phyloP scores from a whole-genome alignment of 53 echinoderm and acorn worm genomes.

The Mesocentrotus franciscanus region DNA sequence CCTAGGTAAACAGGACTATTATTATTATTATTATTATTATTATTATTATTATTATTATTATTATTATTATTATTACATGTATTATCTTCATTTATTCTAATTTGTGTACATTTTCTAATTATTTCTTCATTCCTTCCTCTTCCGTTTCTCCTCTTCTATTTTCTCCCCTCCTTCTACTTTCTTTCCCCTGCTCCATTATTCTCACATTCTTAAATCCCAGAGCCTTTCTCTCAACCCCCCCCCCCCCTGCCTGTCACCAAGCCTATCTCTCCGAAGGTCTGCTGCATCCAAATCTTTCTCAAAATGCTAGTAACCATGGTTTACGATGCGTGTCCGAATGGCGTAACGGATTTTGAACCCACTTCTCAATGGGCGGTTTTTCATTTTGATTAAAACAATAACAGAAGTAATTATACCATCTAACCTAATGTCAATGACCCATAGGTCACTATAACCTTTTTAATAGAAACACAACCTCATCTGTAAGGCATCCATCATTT shows the following conservation, averaged over 20 bases:
- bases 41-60: no score
- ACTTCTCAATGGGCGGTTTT: neutral
- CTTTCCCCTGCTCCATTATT: neutral
- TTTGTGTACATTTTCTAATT: neutral
- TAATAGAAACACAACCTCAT: neutral
- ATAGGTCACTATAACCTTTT: slow-evolving; percentile 1
- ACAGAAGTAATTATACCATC: neutral
- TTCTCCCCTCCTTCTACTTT: neutral
- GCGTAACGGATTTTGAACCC: slow-evolving; percentile 26
- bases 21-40: no score
- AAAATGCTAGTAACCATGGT: neutral
- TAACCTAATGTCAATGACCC: slow-evolving; percentile 4
- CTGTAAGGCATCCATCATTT: neutral
- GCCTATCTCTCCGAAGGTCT: neutral
- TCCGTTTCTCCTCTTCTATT: no score
- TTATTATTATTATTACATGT: no score
- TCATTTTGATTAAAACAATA: neutral
- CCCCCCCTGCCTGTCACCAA: neutral
- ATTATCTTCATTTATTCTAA: no score
- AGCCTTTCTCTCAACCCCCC: neutral
- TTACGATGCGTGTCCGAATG: neutral
- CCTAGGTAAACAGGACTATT: no score
- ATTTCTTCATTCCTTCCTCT: neutral
- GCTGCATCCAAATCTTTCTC: neutral
- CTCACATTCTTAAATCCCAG: neutral